phyloP scores from a whole-genome alignment of 2,888 invertebrate genomes.

The Metellina segmentata region DNA sequence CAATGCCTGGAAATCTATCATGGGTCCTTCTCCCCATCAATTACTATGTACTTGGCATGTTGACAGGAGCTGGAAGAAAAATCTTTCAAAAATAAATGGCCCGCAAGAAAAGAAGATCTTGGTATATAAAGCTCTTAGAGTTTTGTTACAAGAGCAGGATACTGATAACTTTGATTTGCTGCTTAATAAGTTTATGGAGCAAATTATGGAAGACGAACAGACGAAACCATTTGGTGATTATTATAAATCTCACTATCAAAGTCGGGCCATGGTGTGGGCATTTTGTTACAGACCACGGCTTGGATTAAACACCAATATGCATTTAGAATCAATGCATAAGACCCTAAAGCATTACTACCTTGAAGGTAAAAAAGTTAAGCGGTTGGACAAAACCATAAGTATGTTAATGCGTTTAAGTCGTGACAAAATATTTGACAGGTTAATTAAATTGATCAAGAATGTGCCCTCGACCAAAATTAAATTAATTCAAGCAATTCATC shows the following conservation, averaged over 20 bases:
- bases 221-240: constrained; percentile 20
- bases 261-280: constrained; percentile 60
- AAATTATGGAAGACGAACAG: constrained; percentile 24
- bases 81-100: constrained; percentile 11
- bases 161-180: neutral
- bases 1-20: constrained; percentile 74
- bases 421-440: constrained; percentile 24
- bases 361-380: constrained; percentile 14
- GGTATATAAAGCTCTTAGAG: constrained; percentile 26
- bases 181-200: neutral
- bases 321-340: constrained; percentile 56
- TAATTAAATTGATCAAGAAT: neutral
- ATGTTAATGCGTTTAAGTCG: constrained; percentile 8
- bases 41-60: constrained; percentile 77
- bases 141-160: constrained; percentile 16
- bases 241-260: constrained; percentile 35
- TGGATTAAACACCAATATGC: constrained; percentile 65
- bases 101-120: constrained; percentile 1
- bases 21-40: constrained; percentile 34
- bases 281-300: constrained; percentile 49
- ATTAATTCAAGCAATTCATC: neutral
- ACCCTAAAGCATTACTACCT: constrained; percentile 33
- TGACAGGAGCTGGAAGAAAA: constrained; percentile 46
- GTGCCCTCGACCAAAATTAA: neutral
- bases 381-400: constrained; percentile 11